Evolutionary conservation across 2,888 invertebrate genomes (phyloP).

Genomic region (Torymus auratus): DNA sequence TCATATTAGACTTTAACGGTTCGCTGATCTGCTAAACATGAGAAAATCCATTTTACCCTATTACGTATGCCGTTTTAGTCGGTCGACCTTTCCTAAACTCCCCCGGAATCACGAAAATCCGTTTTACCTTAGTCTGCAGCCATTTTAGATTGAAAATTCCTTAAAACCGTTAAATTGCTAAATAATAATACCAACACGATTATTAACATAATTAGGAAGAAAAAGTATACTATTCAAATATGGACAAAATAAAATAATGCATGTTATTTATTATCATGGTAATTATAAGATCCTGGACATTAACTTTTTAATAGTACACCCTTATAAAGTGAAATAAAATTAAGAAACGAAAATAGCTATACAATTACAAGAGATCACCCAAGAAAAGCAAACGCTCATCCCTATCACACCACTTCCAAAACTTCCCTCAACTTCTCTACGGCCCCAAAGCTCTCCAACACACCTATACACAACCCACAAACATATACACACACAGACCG

Average conservation of each 20-base stretch:
- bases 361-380: background rate
- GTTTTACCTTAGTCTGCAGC: conserved; percentile 31
- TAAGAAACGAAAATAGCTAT: background rate
- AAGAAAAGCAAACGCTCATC: background rate
- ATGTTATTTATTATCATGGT: no score
- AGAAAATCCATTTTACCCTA: conserved; percentile 56
- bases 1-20: conserved; percentile 32
- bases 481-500: no score
- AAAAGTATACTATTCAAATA: no score
- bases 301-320: no score
- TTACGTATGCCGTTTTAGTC: conserved; percentile 55
- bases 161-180: background rate
- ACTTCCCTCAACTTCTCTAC: no score
- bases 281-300: no score
- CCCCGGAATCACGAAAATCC: conserved; percentile 43
- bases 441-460: no score
- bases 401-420: background rate
- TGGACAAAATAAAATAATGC: no score
- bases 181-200: no score
- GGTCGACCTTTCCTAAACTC: conserved; percentile 51
- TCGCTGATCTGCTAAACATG: conserved; percentile 43
- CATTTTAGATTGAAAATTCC: conserved; percentile 21
- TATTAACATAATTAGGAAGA: no score
- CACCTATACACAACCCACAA: no score
- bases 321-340: no score